Evolutionary conservation across 2,113 vertebrate genomes (phyloP).

Genomic region (Phycodurus eques): DNA sequence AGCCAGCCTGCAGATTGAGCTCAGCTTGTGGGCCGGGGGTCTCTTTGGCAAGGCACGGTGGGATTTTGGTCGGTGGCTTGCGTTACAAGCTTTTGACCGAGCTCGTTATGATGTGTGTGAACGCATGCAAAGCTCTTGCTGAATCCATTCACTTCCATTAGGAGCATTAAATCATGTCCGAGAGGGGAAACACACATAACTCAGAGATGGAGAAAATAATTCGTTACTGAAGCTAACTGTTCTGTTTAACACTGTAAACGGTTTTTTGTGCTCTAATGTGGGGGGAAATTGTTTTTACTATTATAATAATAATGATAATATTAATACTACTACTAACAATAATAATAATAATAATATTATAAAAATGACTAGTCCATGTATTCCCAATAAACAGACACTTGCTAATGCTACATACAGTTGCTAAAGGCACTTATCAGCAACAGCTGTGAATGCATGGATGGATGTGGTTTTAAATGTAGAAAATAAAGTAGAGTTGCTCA

Average conservation of each 20-base stretch:
- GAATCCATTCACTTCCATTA: neutral
- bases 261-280: neutral
- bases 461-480: neutral
- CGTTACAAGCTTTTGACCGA: conserved; percentile 7
- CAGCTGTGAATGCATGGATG: neutral
- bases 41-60: neutral
- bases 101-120: conserved; percentile 12
- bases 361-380: neutral
- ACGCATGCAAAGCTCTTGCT: neutral
- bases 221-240: neutral
- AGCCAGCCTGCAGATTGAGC: conserved; percentile 4
- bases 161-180: neutral
- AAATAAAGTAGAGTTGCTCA: neutral
- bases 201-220: neutral
- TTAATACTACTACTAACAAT: too few relatives aligned
- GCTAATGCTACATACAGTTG: neutral
- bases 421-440: neutral
- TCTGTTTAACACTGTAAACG: neutral
- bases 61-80: conserved; percentile 15
- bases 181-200: neutral
- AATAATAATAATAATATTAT: too few relatives aligned
- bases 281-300: neutral
- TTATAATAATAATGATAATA: neutral
- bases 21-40: neutral
- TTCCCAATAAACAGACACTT: neutral